Evolutionary conservation across 2,888 invertebrate genomes (phyloP), one percentile per base, ranked within the genome.

Genomic region (Acanthosepion esculentum): DNA sequence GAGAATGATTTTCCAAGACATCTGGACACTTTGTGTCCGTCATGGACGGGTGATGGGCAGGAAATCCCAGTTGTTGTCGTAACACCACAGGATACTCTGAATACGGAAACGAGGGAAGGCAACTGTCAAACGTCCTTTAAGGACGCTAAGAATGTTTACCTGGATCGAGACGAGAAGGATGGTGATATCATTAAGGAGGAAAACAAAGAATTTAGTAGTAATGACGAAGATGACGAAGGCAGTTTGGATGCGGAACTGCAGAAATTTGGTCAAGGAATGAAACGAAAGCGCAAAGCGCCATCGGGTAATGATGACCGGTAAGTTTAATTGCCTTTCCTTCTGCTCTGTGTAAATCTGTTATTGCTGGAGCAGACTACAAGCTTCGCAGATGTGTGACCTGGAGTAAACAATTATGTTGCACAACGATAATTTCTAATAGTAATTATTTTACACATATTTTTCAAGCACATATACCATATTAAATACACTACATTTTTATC

Each of bases 201-300:
- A 12, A 97, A 96, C 29, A 97, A 97, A 29, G 96, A 97, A 92
- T 96, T 97, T 94, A 96, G 96, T 91, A 94, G 48, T 12, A 94
- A 94, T n/a, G 93, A 95, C 26, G 53, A 93, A n/a, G 78, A 12
- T 15, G 91, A 78, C 15, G 78, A n/a, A 33, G 78, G 33, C n/a
- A 26, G 20, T 18, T 29, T 18, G 48, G 48, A 93, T 41, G 48
- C 20, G 2, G 53, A 53, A 93, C 10, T 53, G 53, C 48, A 48
- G 15, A 78, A n/a, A 33, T n/a, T 78, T 12, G 5, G 15, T 4
- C 12, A 12, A n/a, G n/a, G n/a, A 15, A 15, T 8, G 33, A 78
- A n/a, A n/a, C n/a, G 12, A n/a, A 78, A 10, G 78, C n/a, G 78
- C 5, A 78, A 78, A 78, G 3, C 0, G 18, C n/a, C n/a, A 33